Evolutionary conservation across 2,888 invertebrate species (phyloP).

Genomic region (Clistopyga incitator): DNA sequence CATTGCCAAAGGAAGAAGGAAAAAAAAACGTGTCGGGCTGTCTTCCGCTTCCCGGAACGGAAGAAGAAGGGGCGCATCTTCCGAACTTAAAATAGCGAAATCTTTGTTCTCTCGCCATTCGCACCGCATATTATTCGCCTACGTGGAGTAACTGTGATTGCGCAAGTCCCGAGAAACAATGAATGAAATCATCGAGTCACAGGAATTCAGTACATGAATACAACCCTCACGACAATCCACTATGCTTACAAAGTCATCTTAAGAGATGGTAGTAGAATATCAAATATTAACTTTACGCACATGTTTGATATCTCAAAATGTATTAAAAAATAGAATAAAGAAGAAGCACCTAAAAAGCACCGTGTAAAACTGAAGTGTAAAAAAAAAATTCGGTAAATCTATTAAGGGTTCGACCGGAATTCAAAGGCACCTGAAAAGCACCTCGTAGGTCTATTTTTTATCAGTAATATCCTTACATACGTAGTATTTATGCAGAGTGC

Average conservation of each 20-base stretch:
- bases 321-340: too few relatives aligned
- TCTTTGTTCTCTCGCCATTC: constrained; percentile 32
- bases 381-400: too few relatives aligned
- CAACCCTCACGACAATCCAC: neutral
- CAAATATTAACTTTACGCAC: too few relatives aligned
- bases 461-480: too few relatives aligned
- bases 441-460: too few relatives aligned
- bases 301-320: too few relatives aligned
- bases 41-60: constrained; percentile 36
- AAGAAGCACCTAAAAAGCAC: too few relatives aligned
- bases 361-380: too few relatives aligned
- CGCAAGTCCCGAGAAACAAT: constrained; percentile 54
- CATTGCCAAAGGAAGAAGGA: constrained; percentile 6
- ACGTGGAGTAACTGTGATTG: constrained; percentile 52
- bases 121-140: constrained; percentile 38
- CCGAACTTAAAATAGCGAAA: constrained; percentile 9
- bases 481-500: neutral
- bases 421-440: too few relatives aligned
- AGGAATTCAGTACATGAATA: neutral
- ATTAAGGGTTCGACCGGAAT: too few relatives aligned
- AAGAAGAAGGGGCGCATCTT: constrained; percentile 14
- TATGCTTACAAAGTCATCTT: neutral
- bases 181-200: constrained; percentile 57
- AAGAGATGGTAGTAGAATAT: too few relatives aligned
- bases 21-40: neutral